These are phyloP conservation scores for Amphipyra tragopoginis DNA, from an alignment of 2,888 invertebrate genomes.

Conservation along the genomic window DNA sequence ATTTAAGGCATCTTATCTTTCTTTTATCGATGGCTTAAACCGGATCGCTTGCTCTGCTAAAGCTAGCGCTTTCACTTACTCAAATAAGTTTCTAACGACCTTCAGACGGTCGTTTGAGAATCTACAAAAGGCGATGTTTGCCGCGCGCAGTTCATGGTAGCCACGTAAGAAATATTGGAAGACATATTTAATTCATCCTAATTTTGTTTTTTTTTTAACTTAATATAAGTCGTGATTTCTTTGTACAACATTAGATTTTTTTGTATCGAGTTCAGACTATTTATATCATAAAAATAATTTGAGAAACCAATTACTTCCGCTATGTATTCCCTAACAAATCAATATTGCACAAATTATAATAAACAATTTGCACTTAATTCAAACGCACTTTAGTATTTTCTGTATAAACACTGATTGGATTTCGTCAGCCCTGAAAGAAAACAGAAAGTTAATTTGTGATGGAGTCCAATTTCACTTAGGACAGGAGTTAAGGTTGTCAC, in stretches of 20 bases:
- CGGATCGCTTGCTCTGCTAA: too few relatives aligned
- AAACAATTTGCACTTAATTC: slow-evolving; percentile 42
- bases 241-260: background rate
- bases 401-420: slow-evolving; percentile 83
- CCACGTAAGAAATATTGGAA: too few relatives aligned
- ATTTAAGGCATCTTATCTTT: too few relatives aligned
- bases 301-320: slow-evolving; percentile 2
- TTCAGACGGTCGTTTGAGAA: too few relatives aligned
- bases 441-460: background rate
- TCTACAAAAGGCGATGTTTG: too few relatives aligned
- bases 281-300: background rate
- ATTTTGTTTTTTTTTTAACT: background rate
- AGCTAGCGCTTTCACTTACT: too few relatives aligned
- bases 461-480: too few relatives aligned
- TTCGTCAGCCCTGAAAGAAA: slow-evolving; percentile 83
- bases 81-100: too few relatives aligned
- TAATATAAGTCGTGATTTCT: slow-evolving; percentile 1
- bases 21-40: too few relatives aligned
- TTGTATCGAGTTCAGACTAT: background rate
- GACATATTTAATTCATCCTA: too few relatives aligned
- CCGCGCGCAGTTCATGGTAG: too few relatives aligned
- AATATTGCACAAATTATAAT: slow-evolving; percentile 16
- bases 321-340: slow-evolving; percentile 26
- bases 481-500: too few relatives aligned
- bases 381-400: slow-evolving; percentile 71